Evolutionary conservation across 2,888 invertebrate species (phyloP).

Genomic region (Hartigia nigra): DNA sequence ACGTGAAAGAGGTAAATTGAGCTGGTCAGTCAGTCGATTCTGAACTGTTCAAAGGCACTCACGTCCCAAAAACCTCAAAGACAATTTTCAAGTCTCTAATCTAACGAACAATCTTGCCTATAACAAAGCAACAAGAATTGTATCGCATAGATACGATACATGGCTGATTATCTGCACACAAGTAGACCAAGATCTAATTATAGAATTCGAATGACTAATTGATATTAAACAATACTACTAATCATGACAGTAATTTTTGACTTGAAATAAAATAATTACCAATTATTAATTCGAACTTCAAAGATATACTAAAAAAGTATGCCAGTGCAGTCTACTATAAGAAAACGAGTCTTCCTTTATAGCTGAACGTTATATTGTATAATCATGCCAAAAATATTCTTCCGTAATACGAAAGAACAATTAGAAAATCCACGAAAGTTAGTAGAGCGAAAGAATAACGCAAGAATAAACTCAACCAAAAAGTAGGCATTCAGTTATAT

Average conservation of each 20-base stretch:
- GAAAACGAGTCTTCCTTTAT: background rate
- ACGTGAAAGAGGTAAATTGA: background rate
- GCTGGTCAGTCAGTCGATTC: background rate
- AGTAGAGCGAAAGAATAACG: background rate
- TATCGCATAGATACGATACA: background rate
- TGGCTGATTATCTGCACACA: background rate
- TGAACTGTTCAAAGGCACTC: background rate
- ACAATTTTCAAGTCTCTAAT: background rate
- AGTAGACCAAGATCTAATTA: background rate
- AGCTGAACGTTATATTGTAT: background rate
- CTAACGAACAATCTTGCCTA: background rate
- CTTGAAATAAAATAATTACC: background rate
- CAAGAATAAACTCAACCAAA: no score
- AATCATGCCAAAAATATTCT: background rate
- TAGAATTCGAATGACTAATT: background rate
- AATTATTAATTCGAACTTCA: background rate
- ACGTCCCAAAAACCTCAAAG: background rate
- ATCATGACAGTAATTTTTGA: background rate
- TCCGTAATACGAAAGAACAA: background rate
- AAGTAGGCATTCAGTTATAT: background rate
- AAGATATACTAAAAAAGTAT: background rate
- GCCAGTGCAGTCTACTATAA: no score
- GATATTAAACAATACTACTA: background rate
- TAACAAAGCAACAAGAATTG: background rate
- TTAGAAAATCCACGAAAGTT: background rate